Evolutionary conservation across 2,113 vertebrate genomes (phyloP).

Genomic region (Theristicus caerulescens): DNA sequence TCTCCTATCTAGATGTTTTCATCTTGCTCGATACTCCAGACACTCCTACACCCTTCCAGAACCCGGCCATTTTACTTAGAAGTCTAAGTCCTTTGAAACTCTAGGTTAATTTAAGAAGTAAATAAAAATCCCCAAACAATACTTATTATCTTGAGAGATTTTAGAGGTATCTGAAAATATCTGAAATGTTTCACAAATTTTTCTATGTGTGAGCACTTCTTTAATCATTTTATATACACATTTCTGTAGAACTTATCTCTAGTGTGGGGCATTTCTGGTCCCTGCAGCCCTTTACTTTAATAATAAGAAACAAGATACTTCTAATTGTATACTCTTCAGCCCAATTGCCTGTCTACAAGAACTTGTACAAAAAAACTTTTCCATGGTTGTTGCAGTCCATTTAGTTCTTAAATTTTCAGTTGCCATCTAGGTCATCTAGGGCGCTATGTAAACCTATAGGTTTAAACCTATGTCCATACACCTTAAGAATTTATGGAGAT

Average conservation of each 20-base stretch:
- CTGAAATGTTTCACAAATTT: neutral
- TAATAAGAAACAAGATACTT: neutral
- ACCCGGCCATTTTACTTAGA: neutral
- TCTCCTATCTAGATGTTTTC: neutral
- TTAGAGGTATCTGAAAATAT: neutral
- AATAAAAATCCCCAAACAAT: neutral
- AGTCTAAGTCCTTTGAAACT: neutral
- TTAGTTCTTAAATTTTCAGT: neutral
- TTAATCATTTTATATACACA: neutral
- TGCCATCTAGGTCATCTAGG: neutral
- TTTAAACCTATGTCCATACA: neutral
- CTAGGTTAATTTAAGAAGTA: neutral
- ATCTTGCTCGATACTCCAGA: neutral
- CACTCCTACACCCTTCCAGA: neutral
- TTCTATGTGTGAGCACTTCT: neutral
- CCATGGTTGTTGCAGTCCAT: neutral
- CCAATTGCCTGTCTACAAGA: neutral
- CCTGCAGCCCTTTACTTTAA: neutral
- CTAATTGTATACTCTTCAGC: neutral
- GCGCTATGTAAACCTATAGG: accelerated
- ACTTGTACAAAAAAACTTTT: neutral
- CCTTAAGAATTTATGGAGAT: neutral
- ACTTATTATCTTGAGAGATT: neutral
- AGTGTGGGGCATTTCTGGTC: neutral
- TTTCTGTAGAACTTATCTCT: neutral